A percentile compares a stretch with the other conserved stretches of the same genome.
These are phyloP conservation scores for Eciton burchellii DNA, from an alignment of 1,140 invertebrate genomes.

Conservation along the genomic window DNA sequence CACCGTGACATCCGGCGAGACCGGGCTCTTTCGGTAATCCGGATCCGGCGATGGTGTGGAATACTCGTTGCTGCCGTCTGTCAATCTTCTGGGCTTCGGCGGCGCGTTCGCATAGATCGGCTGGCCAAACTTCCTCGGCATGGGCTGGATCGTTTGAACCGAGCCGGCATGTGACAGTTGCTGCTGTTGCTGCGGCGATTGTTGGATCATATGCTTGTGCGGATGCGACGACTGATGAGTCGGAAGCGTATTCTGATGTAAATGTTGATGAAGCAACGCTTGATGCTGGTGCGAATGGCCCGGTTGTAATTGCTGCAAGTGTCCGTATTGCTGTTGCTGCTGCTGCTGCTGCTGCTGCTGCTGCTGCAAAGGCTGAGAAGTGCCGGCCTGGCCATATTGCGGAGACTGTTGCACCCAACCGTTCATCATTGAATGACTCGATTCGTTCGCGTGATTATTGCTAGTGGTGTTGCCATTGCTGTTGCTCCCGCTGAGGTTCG, in stretches of 20 bases:
- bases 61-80: constrained; percentile 88
- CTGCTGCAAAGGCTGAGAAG: constrained; percentile 72
- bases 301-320: constrained; percentile 65
- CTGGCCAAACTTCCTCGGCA: constrained; percentile 84
- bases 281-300: constrained; percentile 70
- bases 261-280: constrained; percentile 67
- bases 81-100: constrained; percentile 92
- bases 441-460: constrained; percentile 64
- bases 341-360: constrained; percentile 57
- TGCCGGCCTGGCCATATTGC: constrained; percentile 74
- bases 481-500: constrained; percentile 78
- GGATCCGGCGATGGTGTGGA: constrained; percentile 88
- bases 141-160: constrained; percentile 74
- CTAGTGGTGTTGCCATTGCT: constrained; percentile 77
- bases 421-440: constrained; percentile 76
- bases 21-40: constrained; percentile 78
- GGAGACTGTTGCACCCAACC: constrained; percentile 80
- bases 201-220: constrained; percentile 43
- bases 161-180: constrained; percentile 60
- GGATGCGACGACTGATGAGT: constrained; percentile 58
- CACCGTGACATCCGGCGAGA: constrained; percentile 75
- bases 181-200: constrained; percentile 60
- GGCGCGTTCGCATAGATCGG: constrained; percentile 96
- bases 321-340: constrained; percentile 67
- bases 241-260: constrained; percentile 50